phyloP scores from a whole-genome alignment of 2,888 invertebrate genomes.

The Microplitis deprimator region DNA sequence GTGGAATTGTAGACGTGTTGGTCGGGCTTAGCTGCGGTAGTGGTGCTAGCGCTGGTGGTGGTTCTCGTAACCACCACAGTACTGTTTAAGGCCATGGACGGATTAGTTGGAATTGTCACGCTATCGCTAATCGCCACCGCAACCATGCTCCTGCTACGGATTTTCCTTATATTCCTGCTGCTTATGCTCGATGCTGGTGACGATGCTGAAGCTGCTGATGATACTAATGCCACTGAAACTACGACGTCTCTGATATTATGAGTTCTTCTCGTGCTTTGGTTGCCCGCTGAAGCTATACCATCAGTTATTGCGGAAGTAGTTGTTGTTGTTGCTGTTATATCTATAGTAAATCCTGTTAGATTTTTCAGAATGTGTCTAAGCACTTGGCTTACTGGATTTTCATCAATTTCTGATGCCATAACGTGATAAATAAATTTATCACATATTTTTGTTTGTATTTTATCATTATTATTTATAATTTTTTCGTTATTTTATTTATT shows the following conservation, averaged over 20 bases:
- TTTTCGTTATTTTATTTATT: neutral
- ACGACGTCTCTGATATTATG: slow-evolving; percentile 29
- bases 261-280: slow-evolving; percentile 50
- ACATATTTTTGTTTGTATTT: slow-evolving; percentile 33
- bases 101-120: slow-evolving; percentile 63
- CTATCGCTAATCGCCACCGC: slow-evolving; percentile 63
- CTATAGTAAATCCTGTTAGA: slow-evolving; percentile 48
- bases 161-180: slow-evolving; percentile 20
- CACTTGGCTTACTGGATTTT: slow-evolving; percentile 46
- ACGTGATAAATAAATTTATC: slow-evolving; percentile 1
- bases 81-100: slow-evolving; percentile 63
- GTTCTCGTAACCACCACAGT: slow-evolving; percentile 49
- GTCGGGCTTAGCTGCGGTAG: slow-evolving; percentile 63
- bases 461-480: neutral
- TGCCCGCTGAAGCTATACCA: slow-evolving; percentile 42
- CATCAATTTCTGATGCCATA: slow-evolving; percentile 15
- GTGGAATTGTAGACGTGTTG: slow-evolving; percentile 66
- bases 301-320: slow-evolving; percentile 42
- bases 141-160: slow-evolving; percentile 44
- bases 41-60: slow-evolving; percentile 33
- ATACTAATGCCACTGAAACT: neutral
- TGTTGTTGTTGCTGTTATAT: slow-evolving; percentile 43
- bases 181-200: slow-evolving; percentile 53
- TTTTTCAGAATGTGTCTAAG: slow-evolving; percentile 53
- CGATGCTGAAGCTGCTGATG: slow-evolving; percentile 50